Conservation (phyloP, 2,888 invertebrate genomes). For the Zygothrica quintamaculata region DNA sequence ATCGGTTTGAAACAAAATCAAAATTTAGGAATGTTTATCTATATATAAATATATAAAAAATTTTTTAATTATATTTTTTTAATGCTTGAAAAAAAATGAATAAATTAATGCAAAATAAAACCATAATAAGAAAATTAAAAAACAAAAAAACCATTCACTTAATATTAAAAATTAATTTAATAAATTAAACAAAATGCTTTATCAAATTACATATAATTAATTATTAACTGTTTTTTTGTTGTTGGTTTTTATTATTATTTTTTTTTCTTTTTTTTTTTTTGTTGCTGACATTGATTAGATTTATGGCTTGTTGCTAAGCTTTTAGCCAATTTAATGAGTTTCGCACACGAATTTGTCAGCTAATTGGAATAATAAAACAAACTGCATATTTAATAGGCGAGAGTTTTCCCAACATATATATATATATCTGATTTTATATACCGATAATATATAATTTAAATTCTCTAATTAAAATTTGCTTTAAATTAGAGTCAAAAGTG, state of each 20-base stretch:
- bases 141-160: conserved; percentile 29
- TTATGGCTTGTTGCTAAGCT: conserved; percentile 35
- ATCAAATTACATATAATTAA: conserved; percentile 52
- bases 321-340: conserved; percentile 45
- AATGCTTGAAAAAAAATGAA: not conserved
- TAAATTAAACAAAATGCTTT: conserved; percentile 60
- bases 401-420: conserved; percentile 7
- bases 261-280: conserved; percentile 8
- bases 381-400: conserved; percentile 14
- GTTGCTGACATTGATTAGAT: conserved; percentile 28
- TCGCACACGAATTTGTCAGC: conserved; percentile 24
- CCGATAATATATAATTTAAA: too few relatives aligned
- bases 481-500: too few relatives aligned
- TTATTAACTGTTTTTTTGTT: conserved; percentile 23
- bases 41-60: too few relatives aligned
- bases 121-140: too few relatives aligned
- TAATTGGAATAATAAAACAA: conserved; percentile 17
- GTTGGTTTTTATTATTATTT: conserved; percentile 21
- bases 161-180: conserved; percentile 50
- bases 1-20: too few relatives aligned
- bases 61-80: too few relatives aligned
- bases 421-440: too few relatives aligned
- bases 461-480: too few relatives aligned
- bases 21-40: too few relatives aligned
- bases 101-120: not conserved